phyloP scores from a whole-genome alignment of 2,797 vertebrate genomes.

The Hydrolagus colliei region DNA sequence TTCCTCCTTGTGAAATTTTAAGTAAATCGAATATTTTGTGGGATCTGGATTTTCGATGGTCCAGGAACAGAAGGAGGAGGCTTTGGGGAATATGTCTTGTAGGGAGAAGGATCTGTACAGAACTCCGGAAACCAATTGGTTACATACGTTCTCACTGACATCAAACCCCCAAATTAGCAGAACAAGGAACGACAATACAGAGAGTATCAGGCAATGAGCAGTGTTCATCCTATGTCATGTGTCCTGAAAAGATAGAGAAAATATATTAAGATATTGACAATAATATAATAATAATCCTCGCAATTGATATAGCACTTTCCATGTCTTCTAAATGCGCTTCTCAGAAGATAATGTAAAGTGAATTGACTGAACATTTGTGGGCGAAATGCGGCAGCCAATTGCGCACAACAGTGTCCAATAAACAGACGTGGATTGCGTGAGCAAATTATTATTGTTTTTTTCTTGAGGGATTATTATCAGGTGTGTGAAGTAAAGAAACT shows the following conservation, averaged over 20 bases:
- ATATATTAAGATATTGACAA: neutral
- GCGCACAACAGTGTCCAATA: no score
- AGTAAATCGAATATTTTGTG: slow-evolving; percentile 95
- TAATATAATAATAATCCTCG: neutral
- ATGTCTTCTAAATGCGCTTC: no score
- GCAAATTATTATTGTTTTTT: no score
- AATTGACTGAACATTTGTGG: no score
- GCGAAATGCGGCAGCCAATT: no score
- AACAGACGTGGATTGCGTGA: no score
- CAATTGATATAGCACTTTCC: no score
- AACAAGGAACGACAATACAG: slow-evolving; percentile 93
- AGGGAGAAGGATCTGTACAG: slow-evolving; percentile 97
- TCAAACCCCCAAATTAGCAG: slow-evolving; percentile 72
- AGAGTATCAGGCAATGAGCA: slow-evolving; percentile 98
- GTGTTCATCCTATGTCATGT: slow-evolving; percentile 99
- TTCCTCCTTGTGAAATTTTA: slow-evolving; percentile 86
- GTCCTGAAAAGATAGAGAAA: slow-evolving; percentile 60
- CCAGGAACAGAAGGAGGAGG: slow-evolving; percentile 88
- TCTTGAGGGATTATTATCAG: no score
- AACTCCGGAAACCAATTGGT: slow-evolving; percentile 87
- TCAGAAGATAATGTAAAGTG: no score
- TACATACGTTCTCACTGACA: slow-evolving; percentile 79
- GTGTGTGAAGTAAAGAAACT: no score
- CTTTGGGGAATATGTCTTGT: slow-evolving; percentile 89
- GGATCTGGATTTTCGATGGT: slow-evolving; percentile 96